A percentile compares a stretch with the other conserved stretches of the same genome.
These are phyloP conservation scores for Parnassius mnemosyne DNA, from an alignment of 2,888 invertebrate species.

Conservation along the genomic window DNA sequence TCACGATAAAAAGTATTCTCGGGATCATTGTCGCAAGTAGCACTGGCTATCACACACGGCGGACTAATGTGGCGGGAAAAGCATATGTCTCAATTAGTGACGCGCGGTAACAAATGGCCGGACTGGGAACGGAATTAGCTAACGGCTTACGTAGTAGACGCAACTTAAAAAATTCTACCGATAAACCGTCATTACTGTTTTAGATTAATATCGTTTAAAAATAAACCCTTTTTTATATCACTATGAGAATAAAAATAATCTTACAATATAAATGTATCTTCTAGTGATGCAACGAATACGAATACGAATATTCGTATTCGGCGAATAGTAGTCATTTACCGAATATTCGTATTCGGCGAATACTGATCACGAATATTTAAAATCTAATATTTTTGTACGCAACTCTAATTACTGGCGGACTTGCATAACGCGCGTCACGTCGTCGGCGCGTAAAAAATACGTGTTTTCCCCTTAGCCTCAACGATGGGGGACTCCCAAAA, in stretches of 20 bases:
- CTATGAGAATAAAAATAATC: background rate
- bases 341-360: too few species aligned
- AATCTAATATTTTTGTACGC: too few species aligned
- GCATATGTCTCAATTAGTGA: conserved; percentile 71
- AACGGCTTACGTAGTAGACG: conserved; percentile 33
- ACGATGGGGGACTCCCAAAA: too few species aligned
- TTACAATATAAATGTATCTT: too few species aligned
- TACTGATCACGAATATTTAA: too few species aligned
- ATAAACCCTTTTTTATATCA: background rate
- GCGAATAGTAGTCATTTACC: too few species aligned
- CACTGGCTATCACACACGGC: conserved; percentile 36
- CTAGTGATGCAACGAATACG: too few species aligned
- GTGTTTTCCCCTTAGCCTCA: too few species aligned
- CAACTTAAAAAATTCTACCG: conserved; percentile 28
- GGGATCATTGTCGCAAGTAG: conserved; percentile 31
- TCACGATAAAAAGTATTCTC: conserved; percentile 22
- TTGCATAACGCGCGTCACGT: too few species aligned
- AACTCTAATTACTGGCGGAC: too few species aligned
- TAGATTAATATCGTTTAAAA: background rate
- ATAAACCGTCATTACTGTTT: conserved; percentile 22
- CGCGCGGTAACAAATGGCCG: conserved; percentile 48
- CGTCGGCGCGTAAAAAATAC: too few species aligned
- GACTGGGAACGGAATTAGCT: conserved; percentile 48
- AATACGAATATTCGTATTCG: too few species aligned
- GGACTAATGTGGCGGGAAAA: conserved; percentile 52